Evolutionary conservation across 2,113 vertebrate species (phyloP).

Genomic region (Danionella cerebrum): DNA sequence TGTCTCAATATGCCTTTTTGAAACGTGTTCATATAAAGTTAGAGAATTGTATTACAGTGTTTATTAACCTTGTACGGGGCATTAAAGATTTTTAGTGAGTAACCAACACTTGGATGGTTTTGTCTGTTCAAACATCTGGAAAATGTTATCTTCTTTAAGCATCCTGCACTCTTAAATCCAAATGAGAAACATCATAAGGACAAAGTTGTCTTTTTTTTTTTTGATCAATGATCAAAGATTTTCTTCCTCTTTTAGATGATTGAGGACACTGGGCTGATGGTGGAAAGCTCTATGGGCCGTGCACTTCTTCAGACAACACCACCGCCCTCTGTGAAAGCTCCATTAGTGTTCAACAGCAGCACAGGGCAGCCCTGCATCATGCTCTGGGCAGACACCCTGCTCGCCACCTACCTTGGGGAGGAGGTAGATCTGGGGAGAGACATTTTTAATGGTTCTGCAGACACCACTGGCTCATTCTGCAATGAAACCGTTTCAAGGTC

Average conservation of each 20-base stretch:
- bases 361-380: conserved; percentile 64
- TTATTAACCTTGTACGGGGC: too few relatives aligned
- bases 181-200: neutral
- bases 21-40: too few relatives aligned
- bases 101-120: too few relatives aligned
- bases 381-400: conserved; percentile 76
- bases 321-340: conserved; percentile 26
- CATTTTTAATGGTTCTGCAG: conserved; percentile 2
- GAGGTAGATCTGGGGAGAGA: conserved; percentile 58
- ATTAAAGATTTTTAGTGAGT: too few relatives aligned
- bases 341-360: conserved; percentile 56
- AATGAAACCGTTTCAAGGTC: conserved; percentile 54
- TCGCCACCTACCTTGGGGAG: neutral
- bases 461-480: conserved; percentile 55
- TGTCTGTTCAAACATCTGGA: too few relatives aligned
- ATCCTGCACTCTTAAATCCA: too few relatives aligned
- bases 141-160: too few relatives aligned
- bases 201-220: neutral
- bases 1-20: too few relatives aligned
- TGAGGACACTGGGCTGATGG: conserved; percentile 45
- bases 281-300: conserved; percentile 52
- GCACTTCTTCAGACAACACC: conserved; percentile 62
- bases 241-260: conserved; percentile 57
- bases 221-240: too few relatives aligned
- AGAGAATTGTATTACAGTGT: too few relatives aligned